Base-by-base conservation (phyloP, 2,797 vertebrate genomes). In the Smutsia gigantea region DNA sequence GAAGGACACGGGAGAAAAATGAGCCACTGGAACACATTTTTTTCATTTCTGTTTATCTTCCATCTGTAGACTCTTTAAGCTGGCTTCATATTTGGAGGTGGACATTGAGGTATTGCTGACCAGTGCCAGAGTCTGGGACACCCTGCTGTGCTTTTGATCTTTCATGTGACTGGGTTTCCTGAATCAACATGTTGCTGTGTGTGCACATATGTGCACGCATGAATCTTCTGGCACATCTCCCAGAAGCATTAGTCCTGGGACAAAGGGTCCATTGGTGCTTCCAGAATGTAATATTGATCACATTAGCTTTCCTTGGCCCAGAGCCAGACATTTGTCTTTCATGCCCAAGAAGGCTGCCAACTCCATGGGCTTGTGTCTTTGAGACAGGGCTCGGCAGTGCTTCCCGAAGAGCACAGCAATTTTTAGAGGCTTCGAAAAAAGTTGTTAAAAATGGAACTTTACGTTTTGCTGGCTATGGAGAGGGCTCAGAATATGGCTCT, bases 91-190 rank as follows among this genome's bases (percentile, higher is more conserved):
- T 85, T 95, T 97, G 89, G 92, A 88, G 51, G 71, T 95, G 96
- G 96, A 96, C 93, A 63, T 64, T 97, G 97, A 96, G 97, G 97
- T 66, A 97, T 93, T 95, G 96, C 96, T 98, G 97, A 96, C 97
- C 98, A 95, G 78, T 68, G 94, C 93, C 96, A 87, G 97, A 97
- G 95, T 93, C 90, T 90, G 96, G 93, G 96, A 93, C 15, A 82
- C 42, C 97, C 96, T 87, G 93, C 97, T 88, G 97, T 95, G 97
- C 96, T 90, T 97, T 97, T 97, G 96, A 97, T 98, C 97, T 98
- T 96, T 95, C 97, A 89, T 94, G 92, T 96, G 97, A 97, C 93
- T 96, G 55, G 72, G 83, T 92, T 97, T 98, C 97, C 97, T 97
- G 96, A 94, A 94, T 96, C 96, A 86, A 87, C 94, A 23, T 87